These are phyloP conservation scores for Oryzias celebensis DNA, from an alignment of 2,113 vertebrate species.

Conservation along the genomic window DNA sequence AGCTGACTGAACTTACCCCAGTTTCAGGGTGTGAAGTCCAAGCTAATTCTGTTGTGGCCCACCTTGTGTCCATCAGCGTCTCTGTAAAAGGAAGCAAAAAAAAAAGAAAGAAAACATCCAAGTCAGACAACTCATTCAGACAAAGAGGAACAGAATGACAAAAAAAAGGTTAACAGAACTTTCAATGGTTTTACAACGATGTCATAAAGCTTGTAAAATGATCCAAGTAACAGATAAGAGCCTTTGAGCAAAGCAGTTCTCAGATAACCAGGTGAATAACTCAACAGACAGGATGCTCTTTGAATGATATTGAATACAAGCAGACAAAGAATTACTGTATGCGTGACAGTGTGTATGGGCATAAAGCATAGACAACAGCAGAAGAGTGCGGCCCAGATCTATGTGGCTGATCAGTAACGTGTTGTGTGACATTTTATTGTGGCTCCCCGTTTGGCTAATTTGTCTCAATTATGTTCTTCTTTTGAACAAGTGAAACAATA, in stretches of 20 bases:
- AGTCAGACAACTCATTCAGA: constrained; percentile 50
- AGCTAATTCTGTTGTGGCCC: constrained; percentile 95
- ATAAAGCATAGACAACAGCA: constrained; percentile 6
- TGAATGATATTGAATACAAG: constrained; percentile 16
- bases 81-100: constrained; percentile 76
- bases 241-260: constrained; percentile 24
- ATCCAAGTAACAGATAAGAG: constrained; percentile 20
- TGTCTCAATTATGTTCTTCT: constrained; percentile 67
- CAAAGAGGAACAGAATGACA: constrained; percentile 19
- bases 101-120: constrained; percentile 25
- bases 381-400: constrained; percentile 7
- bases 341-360: constrained; percentile 8
- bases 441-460: constrained; percentile 60
- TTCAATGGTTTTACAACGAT: constrained; percentile 48
- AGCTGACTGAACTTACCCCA: constrained; percentile 82
- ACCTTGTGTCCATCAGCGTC: constrained; percentile 97
- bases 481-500: constrained; percentile 49
- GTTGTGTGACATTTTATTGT: constrained; percentile 61
- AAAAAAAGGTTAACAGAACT: constrained; percentile 36
- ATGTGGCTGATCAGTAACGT: constrained; percentile 48
- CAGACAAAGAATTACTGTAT: constrained; percentile 28
- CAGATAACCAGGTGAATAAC: constrained; percentile 28
- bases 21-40: constrained; percentile 96
- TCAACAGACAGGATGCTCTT: constrained; percentile 10
- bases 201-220: constrained; percentile 48